Evolutionary conservation across 2,113 vertebrate genomes (phyloP), one percentile per base, ranked within the genome.

Genomic region (Centrocercus urophasianus): DNA sequence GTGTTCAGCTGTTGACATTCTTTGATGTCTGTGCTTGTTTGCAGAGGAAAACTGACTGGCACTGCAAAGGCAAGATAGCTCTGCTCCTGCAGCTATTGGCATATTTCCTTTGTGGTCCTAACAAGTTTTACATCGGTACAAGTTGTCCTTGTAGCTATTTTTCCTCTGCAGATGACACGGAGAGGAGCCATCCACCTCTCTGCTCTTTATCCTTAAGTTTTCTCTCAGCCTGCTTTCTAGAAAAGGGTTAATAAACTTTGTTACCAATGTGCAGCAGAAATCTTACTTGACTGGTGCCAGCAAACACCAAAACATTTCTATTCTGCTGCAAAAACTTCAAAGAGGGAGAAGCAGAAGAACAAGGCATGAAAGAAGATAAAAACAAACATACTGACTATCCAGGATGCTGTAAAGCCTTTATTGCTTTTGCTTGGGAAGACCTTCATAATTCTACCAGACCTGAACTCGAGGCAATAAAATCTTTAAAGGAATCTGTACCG

Each of bases 381-480:
- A 90, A 69, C 81, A 88, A 92, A 86, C 72, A 91, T 42, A 10
- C 89, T 19, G 86, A 6, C 85, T 91, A 27, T 65, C 79, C 71
- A 88, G 88, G 93, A 91, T 86, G 78, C 84, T 89, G 65, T 97
- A 96, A 97, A 96, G 83, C 38, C 45, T 97, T 97, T 96, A 95
- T 90, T 94, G 88, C 77, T 83, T 92, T 89, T 89, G 47, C 88
- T 95, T 88, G 72, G 78, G 89, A 94, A 87, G 93, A 52, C 42
- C 40, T 95, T 93, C 83, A 88, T 96, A 81, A 94, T 81, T 90
- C 89, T 90, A 72, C 88, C 83, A 94, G 94, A 83, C 83, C 93
- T 83, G 70, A 89, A 93, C 83, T 91, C 27, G 65, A 69, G 76
- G 83, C 82, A 93, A 84, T 97, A 96, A 97, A 96, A 94, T 69